A percentile compares a stretch with the other conserved stretches of the same genome.
phyloP scores from a whole-genome alignment of 2,113 vertebrate species.

The Oplegnathus fasciatus region DNA sequence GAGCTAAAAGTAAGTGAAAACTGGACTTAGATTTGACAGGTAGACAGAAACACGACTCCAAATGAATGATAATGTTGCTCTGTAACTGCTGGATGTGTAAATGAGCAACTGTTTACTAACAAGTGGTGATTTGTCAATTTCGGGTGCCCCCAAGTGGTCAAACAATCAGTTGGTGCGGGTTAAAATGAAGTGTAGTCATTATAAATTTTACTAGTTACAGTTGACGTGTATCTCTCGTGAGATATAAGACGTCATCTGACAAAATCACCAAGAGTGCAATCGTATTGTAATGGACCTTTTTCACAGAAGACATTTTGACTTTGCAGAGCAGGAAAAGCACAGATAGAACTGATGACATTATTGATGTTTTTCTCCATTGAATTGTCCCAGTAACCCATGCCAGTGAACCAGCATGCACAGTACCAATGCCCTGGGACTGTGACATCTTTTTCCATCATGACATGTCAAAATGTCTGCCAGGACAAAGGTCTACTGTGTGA shows the following conservation, averaged over 20 bases:
- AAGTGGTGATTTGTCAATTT: too few relatives aligned
- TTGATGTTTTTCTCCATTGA: background rate
- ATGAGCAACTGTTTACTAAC: too few relatives aligned
- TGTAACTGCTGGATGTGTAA: too few relatives aligned
- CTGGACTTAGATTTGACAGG: too few relatives aligned
- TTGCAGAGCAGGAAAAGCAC: background rate
- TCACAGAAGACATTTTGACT: background rate
- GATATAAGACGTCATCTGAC: background rate
- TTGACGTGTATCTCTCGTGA: background rate
- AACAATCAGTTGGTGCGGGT: background rate
- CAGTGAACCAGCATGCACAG: background rate
- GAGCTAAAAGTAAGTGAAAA: too few relatives aligned
- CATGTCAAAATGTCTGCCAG: background rate
- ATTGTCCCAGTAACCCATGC: background rate
- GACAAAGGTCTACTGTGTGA: background rate
- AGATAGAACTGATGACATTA: background rate
- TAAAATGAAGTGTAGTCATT: background rate
- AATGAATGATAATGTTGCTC: too few relatives aligned
- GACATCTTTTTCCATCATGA: constrained; percentile 18
- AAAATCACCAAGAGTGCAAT: background rate
- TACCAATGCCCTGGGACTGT: background rate
- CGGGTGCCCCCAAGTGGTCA: too few relatives aligned
- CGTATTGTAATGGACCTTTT: too few relatives aligned
- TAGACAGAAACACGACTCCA: too few relatives aligned
- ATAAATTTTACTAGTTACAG: background rate